phyloP scores from a whole-genome alignment of 2,888 invertebrate species.

The Phorcus lineatus region DNA sequence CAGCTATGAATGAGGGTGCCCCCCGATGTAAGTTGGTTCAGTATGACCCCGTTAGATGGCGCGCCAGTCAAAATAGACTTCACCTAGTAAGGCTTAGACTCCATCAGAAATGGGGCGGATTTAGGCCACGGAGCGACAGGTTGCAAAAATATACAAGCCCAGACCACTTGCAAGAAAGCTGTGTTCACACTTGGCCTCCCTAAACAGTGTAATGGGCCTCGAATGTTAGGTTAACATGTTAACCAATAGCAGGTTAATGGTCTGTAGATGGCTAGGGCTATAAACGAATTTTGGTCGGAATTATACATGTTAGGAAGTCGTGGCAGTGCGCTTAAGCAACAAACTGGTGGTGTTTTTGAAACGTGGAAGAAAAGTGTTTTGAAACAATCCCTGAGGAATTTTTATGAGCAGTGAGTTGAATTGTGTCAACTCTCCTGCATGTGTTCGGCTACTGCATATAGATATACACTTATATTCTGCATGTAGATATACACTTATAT shows the following conservation, averaged over 20 bases:
- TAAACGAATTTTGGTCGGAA: too few relatives aligned
- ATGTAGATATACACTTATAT: too few relatives aligned
- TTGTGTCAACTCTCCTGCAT: too few relatives aligned
- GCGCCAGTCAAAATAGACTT: constrained; percentile 17
- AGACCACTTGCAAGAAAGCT: not conserved
- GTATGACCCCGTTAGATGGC: constrained; percentile 8
- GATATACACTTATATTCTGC: too few relatives aligned
- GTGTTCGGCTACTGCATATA: too few relatives aligned
- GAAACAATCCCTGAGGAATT: too few relatives aligned
- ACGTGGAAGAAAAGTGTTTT: too few relatives aligned
- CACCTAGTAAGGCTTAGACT: not conserved
- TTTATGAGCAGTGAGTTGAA: too few relatives aligned
- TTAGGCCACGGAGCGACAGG: constrained; percentile 20
- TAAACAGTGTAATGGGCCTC: not conserved
- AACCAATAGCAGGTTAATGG: not conserved
- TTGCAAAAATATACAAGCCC: constrained; percentile 14
- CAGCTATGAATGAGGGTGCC: constrained; percentile 12
- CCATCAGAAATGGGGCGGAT: not conserved
- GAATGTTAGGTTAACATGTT: not conserved
- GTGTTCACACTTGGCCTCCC: not conserved
- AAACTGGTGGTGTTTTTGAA: too few relatives aligned
- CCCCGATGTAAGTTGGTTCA: not conserved
- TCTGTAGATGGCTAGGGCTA: not conserved
- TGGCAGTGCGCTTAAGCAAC: too few relatives aligned
- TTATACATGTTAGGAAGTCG: too few relatives aligned